Evolutionary conservation across 1,140 invertebrate genomes (phyloP), one percentile per base, ranked within the genome.

Genomic region (Rhynchophorus ferrugineus): DNA sequence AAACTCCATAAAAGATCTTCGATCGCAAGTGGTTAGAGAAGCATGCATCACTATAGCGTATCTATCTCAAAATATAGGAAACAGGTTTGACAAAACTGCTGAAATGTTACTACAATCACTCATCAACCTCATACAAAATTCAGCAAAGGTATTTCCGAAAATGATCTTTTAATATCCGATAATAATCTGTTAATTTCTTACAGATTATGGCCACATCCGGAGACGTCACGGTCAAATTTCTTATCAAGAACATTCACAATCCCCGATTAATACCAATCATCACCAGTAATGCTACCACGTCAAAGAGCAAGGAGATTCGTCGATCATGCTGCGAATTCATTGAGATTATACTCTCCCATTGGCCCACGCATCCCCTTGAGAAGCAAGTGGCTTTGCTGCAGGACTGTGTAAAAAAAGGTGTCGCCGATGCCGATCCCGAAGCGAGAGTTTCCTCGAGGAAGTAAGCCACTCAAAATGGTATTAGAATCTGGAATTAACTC

Each of bases 21-120:
- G 95, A 63, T 94, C 84, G 56, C 77, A 79, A 74, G 89, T 97
- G 46, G 91, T 93, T 0, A 76, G 95, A 51, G 95, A 98, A 71
- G 89, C 89, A 0, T 97, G 93, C 69, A 90, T 98, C 39, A 92
- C 93, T 1, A 82, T 98, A 50, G 91, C 93, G 18, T 95, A 84
- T 74, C 78, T 95, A 69, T 85, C 91, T 39, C 88, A 92, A 69
- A 79, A 81, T 29, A 63, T 97, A 36, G 83, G 83, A 44, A 84
- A 79, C 56, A 89, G 88, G 69, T 78, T 94, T 61, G 92, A 95
- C 55, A 82, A 82, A 69, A 88, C 93, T 71, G 84, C 85, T 16
- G 85, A 94, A 66, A 76, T 80, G 48, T 76, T 96, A 36, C 68
- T 98, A 33, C 83, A 84, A 43, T 80, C 82, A 52, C 71, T 98